These are phyloP conservation scores for Phaedon cochleariae DNA, from an alignment of 2,888 invertebrate genomes.

Conservation along the genomic window DNA sequence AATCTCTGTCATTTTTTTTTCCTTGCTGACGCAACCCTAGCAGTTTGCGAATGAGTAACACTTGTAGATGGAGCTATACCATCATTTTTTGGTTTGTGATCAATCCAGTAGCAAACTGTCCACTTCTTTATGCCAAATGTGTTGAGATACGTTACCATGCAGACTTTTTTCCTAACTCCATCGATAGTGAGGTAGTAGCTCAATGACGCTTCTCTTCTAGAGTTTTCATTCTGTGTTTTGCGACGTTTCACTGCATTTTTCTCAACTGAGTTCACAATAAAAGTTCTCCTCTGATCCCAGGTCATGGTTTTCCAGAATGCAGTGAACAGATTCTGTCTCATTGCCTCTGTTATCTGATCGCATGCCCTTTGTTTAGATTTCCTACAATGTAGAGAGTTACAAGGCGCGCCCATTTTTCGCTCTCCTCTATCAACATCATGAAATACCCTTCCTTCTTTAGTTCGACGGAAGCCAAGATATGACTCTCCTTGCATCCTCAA, in stretches of 20 bases:
- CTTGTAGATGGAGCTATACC: constrained; percentile 3
- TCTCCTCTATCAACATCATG: constrained; percentile 15
- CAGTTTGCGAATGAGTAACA: neutral
- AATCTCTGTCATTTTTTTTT: constrained; percentile 13
- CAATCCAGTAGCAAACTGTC: neutral
- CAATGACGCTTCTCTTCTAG: constrained; percentile 17
- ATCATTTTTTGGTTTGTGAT: constrained; percentile 20
- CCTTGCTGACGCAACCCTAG: neutral
- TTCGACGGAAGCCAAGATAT: constrained; percentile 5
- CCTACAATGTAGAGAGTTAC: constrained; percentile 5
- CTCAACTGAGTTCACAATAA: constrained; percentile 18
- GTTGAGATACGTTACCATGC: constrained; percentile 19
- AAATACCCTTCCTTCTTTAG: neutral
- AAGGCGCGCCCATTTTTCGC: constrained; percentile 15
- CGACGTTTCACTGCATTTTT: constrained; percentile 19
- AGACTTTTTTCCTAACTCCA: constrained; percentile 11
- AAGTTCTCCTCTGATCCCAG: constrained; percentile 12
- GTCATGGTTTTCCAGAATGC: constrained; percentile 18
- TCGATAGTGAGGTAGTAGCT: constrained; percentile 18
- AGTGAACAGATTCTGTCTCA: constrained; percentile 13
- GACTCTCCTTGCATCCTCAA: constrained; percentile 13
- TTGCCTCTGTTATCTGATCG: constrained; percentile 14
- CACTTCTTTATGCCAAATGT: constrained; percentile 13
- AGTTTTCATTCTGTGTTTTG: constrained; percentile 19
- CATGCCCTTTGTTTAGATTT: constrained; percentile 17